phyloP scores from a whole-genome alignment of 2,797 vertebrate species.

The Channallabes apus region DNA sequence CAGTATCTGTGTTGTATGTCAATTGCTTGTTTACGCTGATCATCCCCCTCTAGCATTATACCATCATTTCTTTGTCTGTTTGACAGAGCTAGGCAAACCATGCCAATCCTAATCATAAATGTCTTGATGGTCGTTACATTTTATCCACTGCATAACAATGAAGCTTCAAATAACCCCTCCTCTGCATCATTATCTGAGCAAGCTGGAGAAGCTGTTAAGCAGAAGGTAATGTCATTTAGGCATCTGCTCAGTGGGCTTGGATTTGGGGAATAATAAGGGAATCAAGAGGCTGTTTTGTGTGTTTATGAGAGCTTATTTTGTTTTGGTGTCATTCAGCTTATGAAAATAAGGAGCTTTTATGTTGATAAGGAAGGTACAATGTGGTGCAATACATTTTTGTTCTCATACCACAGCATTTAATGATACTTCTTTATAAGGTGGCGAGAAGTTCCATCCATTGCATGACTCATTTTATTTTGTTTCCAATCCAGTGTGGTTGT shows the following conservation, averaged over 20 bases:
- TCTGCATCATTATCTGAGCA: constrained; percentile 50
- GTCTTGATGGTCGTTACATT: constrained; percentile 58
- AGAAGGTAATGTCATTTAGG: constrained; percentile 53
- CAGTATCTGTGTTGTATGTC: neutral
- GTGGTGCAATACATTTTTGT: neutral
- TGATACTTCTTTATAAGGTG: neutral
- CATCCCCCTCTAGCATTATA: constrained; percentile 23
- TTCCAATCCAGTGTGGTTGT: neutral
- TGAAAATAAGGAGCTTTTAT: constrained; percentile 20
- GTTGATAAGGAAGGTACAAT: neutral
- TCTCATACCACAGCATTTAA: neutral
- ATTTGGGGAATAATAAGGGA: constrained; percentile 42
- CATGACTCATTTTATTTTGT: neutral
- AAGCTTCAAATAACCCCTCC: constrained; percentile 48
- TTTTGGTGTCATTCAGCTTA: constrained; percentile 34
- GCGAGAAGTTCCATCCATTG: neutral
- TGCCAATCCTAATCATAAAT: constrained; percentile 69
- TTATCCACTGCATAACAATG: constrained; percentile 54
- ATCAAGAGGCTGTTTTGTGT: constrained; percentile 45
- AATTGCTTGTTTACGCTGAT: constrained; percentile 28
- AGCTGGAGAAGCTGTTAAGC: constrained; percentile 49
- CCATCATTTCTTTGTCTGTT: constrained; percentile 19
- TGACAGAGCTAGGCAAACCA: constrained; percentile 43
- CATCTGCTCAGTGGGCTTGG: constrained; percentile 42
- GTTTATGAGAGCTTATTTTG: constrained; percentile 32